Evolutionary conservation across 2,113 vertebrate species (phyloP).

Genomic region (Chionodraco myersi): DNA sequence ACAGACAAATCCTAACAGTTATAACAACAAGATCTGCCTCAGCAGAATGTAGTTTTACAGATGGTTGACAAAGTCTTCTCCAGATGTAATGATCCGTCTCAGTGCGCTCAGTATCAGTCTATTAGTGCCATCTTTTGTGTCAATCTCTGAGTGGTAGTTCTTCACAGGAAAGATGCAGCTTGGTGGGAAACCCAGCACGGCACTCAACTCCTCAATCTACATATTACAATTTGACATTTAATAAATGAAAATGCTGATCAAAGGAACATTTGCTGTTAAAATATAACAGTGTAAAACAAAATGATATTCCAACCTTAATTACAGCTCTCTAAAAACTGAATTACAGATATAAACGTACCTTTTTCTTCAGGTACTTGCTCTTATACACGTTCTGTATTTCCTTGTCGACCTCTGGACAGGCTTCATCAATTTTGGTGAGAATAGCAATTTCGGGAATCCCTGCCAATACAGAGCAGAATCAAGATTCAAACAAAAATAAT

Average conservation of each 20-base stretch:
- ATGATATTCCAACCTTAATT: not conserved
- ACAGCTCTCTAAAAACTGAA: not conserved
- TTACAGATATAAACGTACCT: not conserved
- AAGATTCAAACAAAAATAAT: not conserved
- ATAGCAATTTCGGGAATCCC: slow-evolving; percentile 46
- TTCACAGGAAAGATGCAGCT: slow-evolving; percentile 46
- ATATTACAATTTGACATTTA: not conserved
- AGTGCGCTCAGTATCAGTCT: slow-evolving; percentile 30
- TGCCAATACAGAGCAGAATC: not conserved
- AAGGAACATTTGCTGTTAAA: not conserved
- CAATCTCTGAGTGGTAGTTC: slow-evolving; percentile 36
- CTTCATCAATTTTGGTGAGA: slow-evolving; percentile 55
- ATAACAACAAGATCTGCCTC: not conserved
- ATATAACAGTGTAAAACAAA: not conserved
- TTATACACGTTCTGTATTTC: slow-evolving; percentile 20
- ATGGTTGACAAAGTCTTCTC: slow-evolving; percentile 44
- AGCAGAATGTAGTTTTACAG: no score
- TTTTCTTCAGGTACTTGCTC: slow-evolving; percentile 26
- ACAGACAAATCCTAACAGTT: no score
- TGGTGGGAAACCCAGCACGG: not conserved
- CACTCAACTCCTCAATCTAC: not conserved
- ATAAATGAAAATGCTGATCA: not conserved
- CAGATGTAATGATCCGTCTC: slow-evolving; percentile 28
- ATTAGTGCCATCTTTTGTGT: not conserved
- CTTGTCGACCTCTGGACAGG: not conserved